Evolutionary conservation across 2,113 vertebrate species (phyloP).

Genomic region (Empidonax alnorum): DNA sequence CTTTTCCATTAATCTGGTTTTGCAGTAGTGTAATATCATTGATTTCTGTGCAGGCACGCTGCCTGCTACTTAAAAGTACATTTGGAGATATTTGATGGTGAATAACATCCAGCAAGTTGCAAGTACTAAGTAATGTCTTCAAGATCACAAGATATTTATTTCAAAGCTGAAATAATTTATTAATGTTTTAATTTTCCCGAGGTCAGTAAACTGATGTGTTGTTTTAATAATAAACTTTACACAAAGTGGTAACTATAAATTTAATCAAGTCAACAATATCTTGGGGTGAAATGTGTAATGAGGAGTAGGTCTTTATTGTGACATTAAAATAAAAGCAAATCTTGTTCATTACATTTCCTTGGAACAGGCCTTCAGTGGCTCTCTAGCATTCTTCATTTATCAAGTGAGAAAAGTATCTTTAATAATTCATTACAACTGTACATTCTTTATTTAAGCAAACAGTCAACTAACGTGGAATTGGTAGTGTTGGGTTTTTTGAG

Average conservation of each 20-base stretch:
- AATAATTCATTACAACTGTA: neutral
- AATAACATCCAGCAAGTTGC: neutral
- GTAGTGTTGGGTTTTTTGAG: neutral
- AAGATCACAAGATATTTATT: neutral
- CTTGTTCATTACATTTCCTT: neutral
- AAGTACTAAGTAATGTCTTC: neutral
- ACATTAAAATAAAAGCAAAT: neutral
- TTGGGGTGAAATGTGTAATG: neutral
- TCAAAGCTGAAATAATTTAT: neutral
- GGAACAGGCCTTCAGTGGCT: neutral
- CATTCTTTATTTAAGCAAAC: neutral
- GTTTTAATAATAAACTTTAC: neutral
- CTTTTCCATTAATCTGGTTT: neutral
- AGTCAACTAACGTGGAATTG: neutral
- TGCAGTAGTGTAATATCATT: neutral
- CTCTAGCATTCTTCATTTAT: neutral
- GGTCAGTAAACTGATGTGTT: neutral
- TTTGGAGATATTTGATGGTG: neutral
- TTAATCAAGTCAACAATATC: neutral
- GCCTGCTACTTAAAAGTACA: conserved; percentile 15
- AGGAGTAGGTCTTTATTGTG: neutral
- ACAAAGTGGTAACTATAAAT: neutral
- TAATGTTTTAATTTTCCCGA: neutral
- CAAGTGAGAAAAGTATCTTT: neutral
- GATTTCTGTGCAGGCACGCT: conserved; percentile 7